phyloP scores from a whole-genome alignment of 2,797 vertebrate species.

The Rhinatrema bivittatum region DNA sequence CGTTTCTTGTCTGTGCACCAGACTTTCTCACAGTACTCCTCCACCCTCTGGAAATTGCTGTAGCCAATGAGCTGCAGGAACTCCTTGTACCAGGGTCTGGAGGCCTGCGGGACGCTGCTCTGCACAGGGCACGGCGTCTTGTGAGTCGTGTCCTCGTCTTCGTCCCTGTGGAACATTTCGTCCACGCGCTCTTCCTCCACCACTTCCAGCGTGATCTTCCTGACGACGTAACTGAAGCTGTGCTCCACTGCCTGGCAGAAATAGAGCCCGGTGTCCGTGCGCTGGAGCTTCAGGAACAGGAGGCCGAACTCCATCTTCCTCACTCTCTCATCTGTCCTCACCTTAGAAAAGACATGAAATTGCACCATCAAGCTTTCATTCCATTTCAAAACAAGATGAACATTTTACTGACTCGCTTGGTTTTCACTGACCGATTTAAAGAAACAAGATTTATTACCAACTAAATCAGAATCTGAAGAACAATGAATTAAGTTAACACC shows the following conservation, averaged over 20 bases:
- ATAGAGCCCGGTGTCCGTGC: constrained; percentile 77
- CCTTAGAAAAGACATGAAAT: constrained; percentile 46
- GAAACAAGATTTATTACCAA: too few relatives aligned
- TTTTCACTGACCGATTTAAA: too few relatives aligned
- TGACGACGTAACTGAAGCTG: constrained; percentile 79
- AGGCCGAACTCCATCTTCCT: constrained; percentile 83
- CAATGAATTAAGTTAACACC: too few relatives aligned
- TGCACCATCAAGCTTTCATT: too few relatives aligned
- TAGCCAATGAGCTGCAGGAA: constrained; percentile 93
- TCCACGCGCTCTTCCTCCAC: constrained; percentile 73
- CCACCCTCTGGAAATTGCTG: constrained; percentile 84
- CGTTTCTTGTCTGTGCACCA: constrained; percentile 91
- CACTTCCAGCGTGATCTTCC: constrained; percentile 75
- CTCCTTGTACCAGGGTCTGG: constrained; percentile 86
- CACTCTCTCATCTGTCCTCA: constrained; percentile 75
- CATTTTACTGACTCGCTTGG: too few relatives aligned
- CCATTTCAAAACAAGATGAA: too few relatives aligned
- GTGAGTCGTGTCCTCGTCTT: constrained; percentile 45
- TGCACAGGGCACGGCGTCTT: constrained; percentile 54
- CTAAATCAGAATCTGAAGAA: too few relatives aligned
- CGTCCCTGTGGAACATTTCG: constrained; percentile 61
- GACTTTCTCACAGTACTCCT: constrained; percentile 93
- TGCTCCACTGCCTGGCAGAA: constrained; percentile 92
- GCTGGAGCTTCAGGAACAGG: constrained; percentile 71
- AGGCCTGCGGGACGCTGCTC: constrained; percentile 55